These are phyloP conservation scores for Coccyzus lansbergi DNA, from an alignment of 2,797 vertebrate species.

Conservation along the genomic window DNA sequence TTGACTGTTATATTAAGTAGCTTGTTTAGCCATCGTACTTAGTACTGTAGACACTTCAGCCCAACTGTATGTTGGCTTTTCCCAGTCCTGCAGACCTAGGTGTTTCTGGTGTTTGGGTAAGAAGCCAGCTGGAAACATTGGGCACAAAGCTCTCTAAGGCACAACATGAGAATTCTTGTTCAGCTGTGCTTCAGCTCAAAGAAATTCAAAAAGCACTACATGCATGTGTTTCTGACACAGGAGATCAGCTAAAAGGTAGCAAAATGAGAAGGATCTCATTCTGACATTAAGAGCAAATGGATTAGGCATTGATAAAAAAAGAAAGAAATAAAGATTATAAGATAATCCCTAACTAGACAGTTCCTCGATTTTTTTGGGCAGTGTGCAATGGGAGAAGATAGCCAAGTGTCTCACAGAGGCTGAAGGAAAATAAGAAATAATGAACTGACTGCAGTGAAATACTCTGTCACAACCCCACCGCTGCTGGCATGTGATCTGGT, in stretches of 20 bases:
- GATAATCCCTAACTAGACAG: background rate
- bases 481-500: background rate
- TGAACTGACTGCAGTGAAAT: background rate
- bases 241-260: background rate
- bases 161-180: background rate
- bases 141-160: background rate
- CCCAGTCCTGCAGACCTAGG: background rate
- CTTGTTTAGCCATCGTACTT: background rate
- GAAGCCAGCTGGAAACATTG: background rate
- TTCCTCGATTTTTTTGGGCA: background rate
- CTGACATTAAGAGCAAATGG: background rate
- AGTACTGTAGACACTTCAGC: background rate
- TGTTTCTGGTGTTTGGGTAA: background rate
- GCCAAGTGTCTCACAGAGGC: background rate
- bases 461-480: background rate
- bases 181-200: background rate
- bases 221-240: background rate
- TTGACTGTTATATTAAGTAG: background rate
- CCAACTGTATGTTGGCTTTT: background rate
- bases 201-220: background rate
- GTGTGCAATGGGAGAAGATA: background rate
- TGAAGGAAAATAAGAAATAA: background rate
- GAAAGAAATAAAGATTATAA: background rate
- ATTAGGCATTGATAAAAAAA: background rate
- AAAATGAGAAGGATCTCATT: background rate